Base-by-base conservation (phyloP, 2,888 invertebrate genomes). In the Cantharis nigra region DNA sequence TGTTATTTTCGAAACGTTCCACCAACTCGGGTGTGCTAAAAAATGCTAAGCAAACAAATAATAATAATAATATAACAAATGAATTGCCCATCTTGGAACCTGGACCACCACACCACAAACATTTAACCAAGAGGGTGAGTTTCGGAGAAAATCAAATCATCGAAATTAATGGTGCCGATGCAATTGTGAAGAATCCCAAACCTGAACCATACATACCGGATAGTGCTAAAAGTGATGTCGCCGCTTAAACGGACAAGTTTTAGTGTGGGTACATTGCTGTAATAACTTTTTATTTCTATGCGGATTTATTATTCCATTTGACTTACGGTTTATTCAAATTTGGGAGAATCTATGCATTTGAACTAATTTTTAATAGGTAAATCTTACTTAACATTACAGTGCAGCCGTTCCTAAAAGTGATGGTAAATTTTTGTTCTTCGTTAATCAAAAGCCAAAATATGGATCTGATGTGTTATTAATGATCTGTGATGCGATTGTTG, bases 71-170 rank as follows among this genome's bases (percentile, higher is more conserved):
- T 23, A 26, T 23, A 23, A 3, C n/a, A n/a, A 49, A 49, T 49
- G 78, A 78, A 26, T 11, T 78, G 23, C 81, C 79, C 18, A 63
- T 75, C 33, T 67, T 75, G 23, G 72, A 33, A 63, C 49, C n/a
- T 7, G 33, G n/a, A 26, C 26, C 26, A 26, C n/a, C 63, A 26
- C 14, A 69, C 30, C 18, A 69, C 26, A 80, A 76, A 77, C 73
- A 67, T 75, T 75, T 76, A 70, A 70, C 77, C 2, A 88, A 88
- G 81, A 81, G 86, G n/a, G 88, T 88, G 13, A 88, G 88, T 83
- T 88, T 88, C 81, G 88, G 88, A 1, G 87, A 88, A 78, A 88
- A 87, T 78, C 87, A 88, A 82, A 85, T 88, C 74, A 86, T 87
- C 80, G 86, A 87, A 80, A 86, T 84, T 76, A 84, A 85, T 33